phyloP scores from a whole-genome alignment of 1,140 invertebrate genomes.

The Zaprionus africanus region DNA sequence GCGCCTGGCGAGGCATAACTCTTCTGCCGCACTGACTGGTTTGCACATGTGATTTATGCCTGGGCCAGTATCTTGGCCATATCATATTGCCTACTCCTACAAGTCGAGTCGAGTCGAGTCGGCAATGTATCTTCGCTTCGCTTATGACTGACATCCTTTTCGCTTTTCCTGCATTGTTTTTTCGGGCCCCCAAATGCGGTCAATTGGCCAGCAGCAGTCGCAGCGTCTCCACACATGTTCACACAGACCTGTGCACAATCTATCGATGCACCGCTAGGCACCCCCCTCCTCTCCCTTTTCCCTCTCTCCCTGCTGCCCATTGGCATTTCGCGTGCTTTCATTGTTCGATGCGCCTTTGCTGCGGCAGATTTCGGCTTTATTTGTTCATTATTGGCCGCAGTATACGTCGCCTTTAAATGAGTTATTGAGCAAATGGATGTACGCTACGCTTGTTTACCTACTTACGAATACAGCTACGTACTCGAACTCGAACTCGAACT shows the following conservation, averaged over 20 bases:
- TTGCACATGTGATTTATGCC: conserved; percentile 69
- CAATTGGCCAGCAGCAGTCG: conserved; percentile 66
- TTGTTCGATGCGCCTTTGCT: conserved; percentile 64
- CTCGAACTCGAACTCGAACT: neutral
- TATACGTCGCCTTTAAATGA: conserved; percentile 78
- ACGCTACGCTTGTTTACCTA: conserved; percentile 68
- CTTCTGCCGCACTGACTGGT: conserved; percentile 37
- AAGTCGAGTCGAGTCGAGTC: conserved; percentile 28
- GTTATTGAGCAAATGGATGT: conserved; percentile 76
- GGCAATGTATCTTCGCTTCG: conserved; percentile 76
- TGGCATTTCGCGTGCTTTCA: conserved; percentile 55
- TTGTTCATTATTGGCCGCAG: conserved; percentile 73
- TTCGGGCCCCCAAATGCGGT: conserved; percentile 65
- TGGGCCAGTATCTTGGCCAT: conserved; percentile 70
- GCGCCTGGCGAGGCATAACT: conserved; percentile 56
- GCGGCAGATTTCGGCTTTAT: conserved; percentile 78
- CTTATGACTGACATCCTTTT: conserved; percentile 81
- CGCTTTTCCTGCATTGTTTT: conserved; percentile 72
- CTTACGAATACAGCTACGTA: conserved; percentile 45
- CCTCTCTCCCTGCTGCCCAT: conserved; percentile 22
- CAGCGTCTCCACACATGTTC: neutral
- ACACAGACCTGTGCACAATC: conserved; percentile 51
- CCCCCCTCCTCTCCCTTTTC: neutral
- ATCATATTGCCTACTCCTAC: conserved; percentile 72
- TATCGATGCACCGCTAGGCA: conserved; percentile 44